Base-by-base conservation (phyloP, 1,140 invertebrate genomes). In the Leptopilina clavipes region DNA sequence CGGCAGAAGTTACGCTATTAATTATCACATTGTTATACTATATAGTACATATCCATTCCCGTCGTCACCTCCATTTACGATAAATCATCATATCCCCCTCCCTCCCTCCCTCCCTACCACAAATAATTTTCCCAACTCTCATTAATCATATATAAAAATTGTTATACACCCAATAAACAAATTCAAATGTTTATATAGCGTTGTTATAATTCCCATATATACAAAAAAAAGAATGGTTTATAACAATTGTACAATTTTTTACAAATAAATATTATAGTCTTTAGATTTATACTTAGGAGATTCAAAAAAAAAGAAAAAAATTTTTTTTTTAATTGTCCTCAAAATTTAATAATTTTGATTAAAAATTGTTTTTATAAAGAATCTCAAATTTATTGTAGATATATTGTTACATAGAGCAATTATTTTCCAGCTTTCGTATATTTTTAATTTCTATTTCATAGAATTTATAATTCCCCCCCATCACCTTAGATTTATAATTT, bases 1-100 rank as follows among this genome's bases (percentile, higher is more conserved):
- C 59, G 59, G 59, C 59, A 65, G 59, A 65, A 65, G 59, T 65
- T 65, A 37, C 14, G 59, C 59, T 31, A 65, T 65, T 31, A 65
- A 65, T 65, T 65, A 37, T 25, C 59, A 31, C 59, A 65, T 65
- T 65, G 59, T 65, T 65, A 54, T 19, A 31, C 11, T 65, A n/a
- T 65, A 65, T 65, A 65, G 25, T n/a, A n/a, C 22, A 37, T 37
- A 14, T 65, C 25, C 25, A 65, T 31, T 31, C 59, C 12, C 11
- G 25, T 65, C 7, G 59, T 65, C 59, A 65, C 22, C 22, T 65
- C 59, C 25, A 37, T 65, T 65, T 31, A n/a, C 3, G 31, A 65
- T 65, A 37, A 31, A 65, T 65, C 59, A 65, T 31, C 59, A 65
- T 31, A 22, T 37, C 1, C 7, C 37, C 37, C 31, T 5, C 5